Base-by-base conservation (phyloP, 2,113 vertebrate species). In the Ochotona princeps region DNA sequence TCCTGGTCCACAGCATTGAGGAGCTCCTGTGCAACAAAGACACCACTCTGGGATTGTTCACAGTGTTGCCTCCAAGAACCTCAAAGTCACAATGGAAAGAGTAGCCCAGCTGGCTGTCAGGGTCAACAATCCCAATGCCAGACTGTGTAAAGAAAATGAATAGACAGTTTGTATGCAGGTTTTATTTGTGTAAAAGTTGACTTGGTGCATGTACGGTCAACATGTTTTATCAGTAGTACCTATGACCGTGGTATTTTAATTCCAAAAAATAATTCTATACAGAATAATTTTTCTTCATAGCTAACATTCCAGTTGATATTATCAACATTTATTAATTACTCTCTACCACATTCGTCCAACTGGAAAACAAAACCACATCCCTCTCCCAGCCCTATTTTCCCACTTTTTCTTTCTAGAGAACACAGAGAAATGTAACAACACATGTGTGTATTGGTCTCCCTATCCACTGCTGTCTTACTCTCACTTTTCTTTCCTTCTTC, bases 311-410 rank as follows among this genome's bases (percentile, higher is more conserved):
- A 82, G 18, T 7, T 12, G 6, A 49, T 70, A 23, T 44, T 44
- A 44, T 80, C 38, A 75, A 80, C 54, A 91, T 65, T 87, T 81
- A 3, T 47, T 80, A 25, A 47, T 86, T 94, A 92, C 47, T 93
- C n/a, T 81, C 47, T 81, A 75, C 13, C 67, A 67, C 32, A 63
- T 49, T 61, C 35, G 72, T 49, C 65, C 91, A 51, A 91, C 32
- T 81, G 23, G 61, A 94, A 80, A 91, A 51, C 66, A 90, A 75
- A 47, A 6, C 14, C 14, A 25, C 25, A 70, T 35, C 49, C 35
- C 11, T 73, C 5, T 47, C 3, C 47, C 25, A 5, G 18, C 18
- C 2, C 0, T 3, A 10, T 15, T 14, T 49, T 69, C 47, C 60
- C 5, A 12, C 5, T 32, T 10, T 47, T 83, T 73, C 65, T 84